Percentiles rank a stretch among this genome's conserved stretches.
phyloP scores from a whole-genome alignment of 2,797 vertebrate species.

The Lemur catta region DNA sequence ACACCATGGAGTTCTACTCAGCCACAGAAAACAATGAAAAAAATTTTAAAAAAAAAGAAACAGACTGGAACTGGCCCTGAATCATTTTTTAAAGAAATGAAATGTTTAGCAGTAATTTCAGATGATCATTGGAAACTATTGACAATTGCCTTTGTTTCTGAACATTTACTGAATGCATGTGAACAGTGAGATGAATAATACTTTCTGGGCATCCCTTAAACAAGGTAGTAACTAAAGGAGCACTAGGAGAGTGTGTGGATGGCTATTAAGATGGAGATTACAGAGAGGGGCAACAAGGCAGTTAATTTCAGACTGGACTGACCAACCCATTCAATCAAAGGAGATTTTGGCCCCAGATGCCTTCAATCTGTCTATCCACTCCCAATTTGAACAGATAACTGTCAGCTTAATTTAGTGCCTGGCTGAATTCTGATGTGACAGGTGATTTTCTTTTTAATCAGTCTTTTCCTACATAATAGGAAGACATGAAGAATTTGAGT shows the following conservation, averaged over 20 bases:
- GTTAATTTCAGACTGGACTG: not conserved
- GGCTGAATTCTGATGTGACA: conserved; percentile 22
- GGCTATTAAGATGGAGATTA: not conserved
- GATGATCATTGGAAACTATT: not conserved
- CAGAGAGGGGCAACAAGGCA: not conserved
- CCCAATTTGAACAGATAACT: not conserved
- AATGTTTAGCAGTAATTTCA: not conserved
- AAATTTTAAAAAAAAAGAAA: not conserved
- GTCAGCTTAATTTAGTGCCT: conserved; percentile 31
- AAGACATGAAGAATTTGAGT: not conserved
- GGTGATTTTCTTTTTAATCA: not conserved
- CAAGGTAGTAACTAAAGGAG: not conserved
- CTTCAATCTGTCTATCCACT: not conserved
- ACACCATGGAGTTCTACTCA: too few relatives aligned
- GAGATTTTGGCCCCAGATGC: not conserved
- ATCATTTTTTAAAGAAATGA: not conserved
- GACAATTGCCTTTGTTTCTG: not conserved
- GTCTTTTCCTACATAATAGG: not conserved
- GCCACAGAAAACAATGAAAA: too few relatives aligned
- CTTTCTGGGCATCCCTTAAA: not conserved
- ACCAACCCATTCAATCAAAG: not conserved
- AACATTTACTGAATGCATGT: not conserved
- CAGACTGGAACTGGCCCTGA: not conserved
- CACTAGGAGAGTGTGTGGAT: not conserved
- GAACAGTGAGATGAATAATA: not conserved